Evolutionary conservation across 53 echinoderm and acorn worm genomes (phyloP), one percentile per base, ranked within the genome.

Genomic region (Temnopleurus reevesii): DNA sequence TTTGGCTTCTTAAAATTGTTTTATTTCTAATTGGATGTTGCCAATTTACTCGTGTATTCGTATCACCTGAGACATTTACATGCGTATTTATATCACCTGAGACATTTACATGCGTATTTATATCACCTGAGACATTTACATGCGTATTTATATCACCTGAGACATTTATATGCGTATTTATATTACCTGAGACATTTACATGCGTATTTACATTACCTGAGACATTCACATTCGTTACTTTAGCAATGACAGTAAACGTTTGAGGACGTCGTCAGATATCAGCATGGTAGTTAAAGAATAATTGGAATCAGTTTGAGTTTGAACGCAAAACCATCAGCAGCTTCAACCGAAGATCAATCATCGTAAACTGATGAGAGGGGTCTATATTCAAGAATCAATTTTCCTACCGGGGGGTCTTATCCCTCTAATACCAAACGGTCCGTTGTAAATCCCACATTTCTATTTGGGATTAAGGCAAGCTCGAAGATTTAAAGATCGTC

Each of bases 401-500:
- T 65, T 35, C 65, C 33, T 34, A 33, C 35, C 18, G 65, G 3
- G 19, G 65, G 65, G 65, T 28, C 65, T 35, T 34, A 65, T 65
- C 65, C 3, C 34, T 34, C 18, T 65, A 65, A 65, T 65, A 65
- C 65, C 65, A 65, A 35, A 65, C 65, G 65, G 65, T 35, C 35
- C 65, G 56, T 56, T 45, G 46, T 77, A 77, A 77, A 77, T 77
- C 77, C 46, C 21, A 77, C 77, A 77, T 77, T 77, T 77, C 77
- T 77, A 77, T 77, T 77, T 77, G 45, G 77, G 46, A 77, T 65
- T 65, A 77, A 13, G 45, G 8, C 6, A 45, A 77, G 77, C 77
- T 65, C 33, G 65, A 65, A 65, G 65, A 15, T 65, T 65, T 65
- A 65, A 35, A 65, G 65, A 34, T 65, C 35, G 34, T 15, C 65